Conservation (phyloP, 2,888 invertebrate genomes). For the Reticulitermes lucifugus region DNA sequence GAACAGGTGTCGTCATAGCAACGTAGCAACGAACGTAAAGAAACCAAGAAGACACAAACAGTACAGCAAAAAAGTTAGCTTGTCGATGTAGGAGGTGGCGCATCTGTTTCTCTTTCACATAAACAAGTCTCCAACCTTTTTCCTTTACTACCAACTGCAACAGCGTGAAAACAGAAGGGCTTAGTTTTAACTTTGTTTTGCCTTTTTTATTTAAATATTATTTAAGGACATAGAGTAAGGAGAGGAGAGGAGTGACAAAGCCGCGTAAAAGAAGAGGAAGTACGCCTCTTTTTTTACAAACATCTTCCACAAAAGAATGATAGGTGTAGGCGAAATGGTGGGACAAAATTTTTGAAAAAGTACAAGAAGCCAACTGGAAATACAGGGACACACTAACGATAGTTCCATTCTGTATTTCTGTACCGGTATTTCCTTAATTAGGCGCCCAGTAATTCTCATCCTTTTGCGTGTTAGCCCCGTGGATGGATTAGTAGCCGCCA, state of each 20-base stretch:
- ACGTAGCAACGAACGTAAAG: slow-evolving; percentile 19
- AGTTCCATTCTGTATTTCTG: too few relatives aligned
- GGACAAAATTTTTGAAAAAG: neutral
- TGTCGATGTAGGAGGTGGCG: slow-evolving; percentile 39
- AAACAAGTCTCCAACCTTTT: slow-evolving; percentile 34
- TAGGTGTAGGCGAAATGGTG: slow-evolving; percentile 7
- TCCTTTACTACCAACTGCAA: slow-evolving; percentile 28
- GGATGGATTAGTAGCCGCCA: too few relatives aligned
- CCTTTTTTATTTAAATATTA: slow-evolving; percentile 35
- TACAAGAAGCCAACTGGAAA: neutral
- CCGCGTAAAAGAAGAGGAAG: neutral
- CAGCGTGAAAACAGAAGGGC: slow-evolving; percentile 37
- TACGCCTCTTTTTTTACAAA: slow-evolving; percentile 21
- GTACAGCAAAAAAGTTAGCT: slow-evolving; percentile 35
- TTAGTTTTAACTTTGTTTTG: neutral
- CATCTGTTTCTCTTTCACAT: slow-evolving; percentile 40
- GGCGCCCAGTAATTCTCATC: too few relatives aligned
- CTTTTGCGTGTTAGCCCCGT: too few relatives aligned
- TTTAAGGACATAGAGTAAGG: slow-evolving; percentile 17
- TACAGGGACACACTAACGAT: too few relatives aligned
- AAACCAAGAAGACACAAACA: slow-evolving; percentile 41
- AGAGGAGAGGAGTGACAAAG: slow-evolving; percentile 5
- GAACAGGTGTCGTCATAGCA: slow-evolving; percentile 47
- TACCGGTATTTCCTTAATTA: too few relatives aligned
- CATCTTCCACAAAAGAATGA: slow-evolving; percentile 1